Base-by-base conservation (phyloP, 2,113 vertebrate species). In the Mesitornis unicolor region DNA sequence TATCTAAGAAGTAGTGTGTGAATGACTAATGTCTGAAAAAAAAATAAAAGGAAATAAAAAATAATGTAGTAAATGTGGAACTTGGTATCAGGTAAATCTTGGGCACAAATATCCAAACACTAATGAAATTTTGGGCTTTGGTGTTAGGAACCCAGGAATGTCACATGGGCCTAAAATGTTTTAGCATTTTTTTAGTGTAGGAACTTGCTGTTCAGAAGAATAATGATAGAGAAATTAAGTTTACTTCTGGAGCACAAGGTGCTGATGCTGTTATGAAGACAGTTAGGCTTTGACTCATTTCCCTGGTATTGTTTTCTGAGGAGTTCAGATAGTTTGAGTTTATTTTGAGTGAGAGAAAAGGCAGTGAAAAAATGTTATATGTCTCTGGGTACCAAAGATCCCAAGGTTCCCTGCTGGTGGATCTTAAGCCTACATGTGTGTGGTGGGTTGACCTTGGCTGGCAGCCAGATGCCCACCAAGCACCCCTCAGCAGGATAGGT, bases 211-310 rank as follows among this genome's bases (percentile, higher is more conserved):
- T 7, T 53, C 17, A 64, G 54, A 38, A 51, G n/a, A 51, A 68
- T 25, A 22, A 21, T 56, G 13, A 7, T 26, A 63, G 4, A 77
- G 13, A 36, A 57, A 61, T 5, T 31, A 33, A 60, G 13, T 70
- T 13, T 22, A 2, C 22, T 77, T 77, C 28, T 33, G 5, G 8
- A 42, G 9, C 1, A 1, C 24, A 54, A 73, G 19, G 15, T 48
- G 7, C 4, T 47, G 21, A 13, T 0, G 1, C 4, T 74, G 28
- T 36, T 26, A 36, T 1, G 2, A 73, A 65, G 31, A 33, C 8
- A 6, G 5, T 45, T 67, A 64, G 11, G 10, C 16, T 28, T 11
- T 70, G 50, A 31, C 22, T 45, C 0, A 1, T 75, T 85, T 63
- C 15, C 15, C 47, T 68, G 20, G 7, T 50, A 22, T 5, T 25